These are phyloP conservation scores for Aspidiotus rigidus DNA, from an alignment of 2,888 invertebrate species.

Conservation along the genomic window DNA sequence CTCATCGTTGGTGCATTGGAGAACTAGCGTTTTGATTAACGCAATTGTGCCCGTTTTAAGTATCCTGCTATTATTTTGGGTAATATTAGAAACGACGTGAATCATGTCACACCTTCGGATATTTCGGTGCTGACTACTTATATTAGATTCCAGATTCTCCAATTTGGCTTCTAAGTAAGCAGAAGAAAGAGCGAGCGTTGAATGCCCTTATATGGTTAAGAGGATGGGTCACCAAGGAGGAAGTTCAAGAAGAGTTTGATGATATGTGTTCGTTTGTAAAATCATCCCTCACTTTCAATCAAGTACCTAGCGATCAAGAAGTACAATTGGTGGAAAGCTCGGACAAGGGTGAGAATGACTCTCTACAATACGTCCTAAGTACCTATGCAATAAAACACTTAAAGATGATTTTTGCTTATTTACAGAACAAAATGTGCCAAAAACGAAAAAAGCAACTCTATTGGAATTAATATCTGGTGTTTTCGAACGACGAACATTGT, in stretches of 20 bases:
- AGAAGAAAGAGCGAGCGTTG: constrained; percentile 49
- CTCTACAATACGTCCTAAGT: too few species aligned
- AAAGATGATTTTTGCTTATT: too few species aligned
- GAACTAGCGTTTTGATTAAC: constrained; percentile 55
- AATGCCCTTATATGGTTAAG: constrained; percentile 50
- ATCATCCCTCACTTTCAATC: constrained; percentile 31
- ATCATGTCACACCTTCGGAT: too few species aligned
- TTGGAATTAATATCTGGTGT: too few species aligned
- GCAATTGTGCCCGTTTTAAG: constrained; percentile 46
- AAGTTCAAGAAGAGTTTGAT: constrained; percentile 49
- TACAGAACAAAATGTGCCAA: too few species aligned
- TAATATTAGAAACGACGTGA: constrained; percentile 40
- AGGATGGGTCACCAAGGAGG: constrained; percentile 49
- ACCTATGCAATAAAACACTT: too few species aligned
- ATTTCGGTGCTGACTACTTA: not conserved
- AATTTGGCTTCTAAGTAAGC: constrained; percentile 52
- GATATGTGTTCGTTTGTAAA: constrained; percentile 47
- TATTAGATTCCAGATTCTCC: constrained; percentile 52
- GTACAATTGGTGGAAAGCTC: too few species aligned
- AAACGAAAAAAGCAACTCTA: too few species aligned
- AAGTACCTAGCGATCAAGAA: too few species aligned
- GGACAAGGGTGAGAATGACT: too few species aligned
- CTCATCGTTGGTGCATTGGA: constrained; percentile 61
- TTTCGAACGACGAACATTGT: too few species aligned
- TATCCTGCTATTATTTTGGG: constrained; percentile 55